A percentile compares a stretch with the other conserved stretches of the same genome.
These are phyloP conservation scores for Vulpes ferrilata DNA, from an alignment of 2,113 vertebrate genomes.

Conservation along the genomic window DNA sequence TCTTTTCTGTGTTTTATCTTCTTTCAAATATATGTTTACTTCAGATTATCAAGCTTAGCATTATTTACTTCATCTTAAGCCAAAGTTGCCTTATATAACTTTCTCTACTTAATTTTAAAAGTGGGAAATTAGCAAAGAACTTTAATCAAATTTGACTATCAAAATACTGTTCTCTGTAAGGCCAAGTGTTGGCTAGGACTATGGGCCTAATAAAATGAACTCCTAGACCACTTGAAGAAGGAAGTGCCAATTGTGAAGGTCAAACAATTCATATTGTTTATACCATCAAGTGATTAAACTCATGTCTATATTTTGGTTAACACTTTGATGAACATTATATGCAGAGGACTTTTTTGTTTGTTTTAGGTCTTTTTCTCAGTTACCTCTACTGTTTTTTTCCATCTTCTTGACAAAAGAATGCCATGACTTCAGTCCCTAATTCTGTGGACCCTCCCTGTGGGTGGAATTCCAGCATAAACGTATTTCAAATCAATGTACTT, in stretches of 20 bases:
- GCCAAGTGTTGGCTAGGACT: not conserved
- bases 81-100: not conserved
- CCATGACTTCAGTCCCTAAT: not conserved
- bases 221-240: not conserved
- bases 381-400: not conserved
- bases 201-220: not conserved
- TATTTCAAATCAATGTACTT: not conserved
- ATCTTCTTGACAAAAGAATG: not conserved
- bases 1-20: conserved; percentile 32
- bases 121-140: not conserved
- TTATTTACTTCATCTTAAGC: conserved; percentile 17
- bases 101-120: conserved; percentile 26
- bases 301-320: not conserved
- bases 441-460: not conserved
- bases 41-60: not conserved
- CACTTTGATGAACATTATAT: not conserved
- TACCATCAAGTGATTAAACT: not conserved
- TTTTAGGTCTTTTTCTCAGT: not conserved
- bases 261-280: not conserved
- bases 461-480: not conserved
- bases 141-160: not conserved
- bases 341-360: not conserved
- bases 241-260: not conserved
- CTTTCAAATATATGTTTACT: conserved; percentile 19
- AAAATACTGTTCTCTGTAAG: not conserved